Evolutionary conservation across 2,113 vertebrate genomes (phyloP).

Genomic region (Solea senegalensis): DNA sequence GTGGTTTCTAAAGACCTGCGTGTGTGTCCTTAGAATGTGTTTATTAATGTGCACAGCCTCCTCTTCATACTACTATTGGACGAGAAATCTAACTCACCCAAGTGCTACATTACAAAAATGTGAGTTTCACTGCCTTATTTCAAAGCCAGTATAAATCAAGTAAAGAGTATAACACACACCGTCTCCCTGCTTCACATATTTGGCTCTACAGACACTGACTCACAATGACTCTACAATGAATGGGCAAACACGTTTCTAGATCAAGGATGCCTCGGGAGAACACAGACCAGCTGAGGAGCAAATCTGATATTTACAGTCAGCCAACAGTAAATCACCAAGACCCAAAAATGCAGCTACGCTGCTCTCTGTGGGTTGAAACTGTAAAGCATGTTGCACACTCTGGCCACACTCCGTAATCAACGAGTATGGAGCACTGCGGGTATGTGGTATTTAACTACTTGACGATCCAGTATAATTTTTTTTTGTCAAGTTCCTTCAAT

Average conservation of each 20-base stretch:
- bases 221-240: slow-evolving; percentile 31
- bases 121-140: too few species aligned
- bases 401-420: slow-evolving; percentile 35
- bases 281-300: slow-evolving; percentile 11
- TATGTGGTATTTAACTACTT: slow-evolving; percentile 16
- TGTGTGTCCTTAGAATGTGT: neutral
- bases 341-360: slow-evolving; percentile 30
- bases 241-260: slow-evolving; percentile 11
- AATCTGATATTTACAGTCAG: slow-evolving; percentile 47
- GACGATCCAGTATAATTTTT: slow-evolving; percentile 2
- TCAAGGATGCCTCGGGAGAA: slow-evolving; percentile 11
- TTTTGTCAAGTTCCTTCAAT: neutral
- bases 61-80: too few species aligned
- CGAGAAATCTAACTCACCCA: too few species aligned
- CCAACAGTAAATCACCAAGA: slow-evolving; percentile 52
- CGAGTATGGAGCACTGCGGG: slow-evolving; percentile 21
- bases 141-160: too few species aligned
- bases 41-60: neutral
- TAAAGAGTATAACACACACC: neutral
- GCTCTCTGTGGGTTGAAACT: slow-evolving; percentile 50
- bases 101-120: too few species aligned
- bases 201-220: slow-evolving; percentile 14
- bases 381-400: slow-evolving; percentile 38
- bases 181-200: slow-evolving; percentile 22
- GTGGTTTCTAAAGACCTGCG: slow-evolving; percentile 10